Base-by-base conservation (phyloP, 2,888 invertebrate species). In the Geotrupes spiniger region DNA sequence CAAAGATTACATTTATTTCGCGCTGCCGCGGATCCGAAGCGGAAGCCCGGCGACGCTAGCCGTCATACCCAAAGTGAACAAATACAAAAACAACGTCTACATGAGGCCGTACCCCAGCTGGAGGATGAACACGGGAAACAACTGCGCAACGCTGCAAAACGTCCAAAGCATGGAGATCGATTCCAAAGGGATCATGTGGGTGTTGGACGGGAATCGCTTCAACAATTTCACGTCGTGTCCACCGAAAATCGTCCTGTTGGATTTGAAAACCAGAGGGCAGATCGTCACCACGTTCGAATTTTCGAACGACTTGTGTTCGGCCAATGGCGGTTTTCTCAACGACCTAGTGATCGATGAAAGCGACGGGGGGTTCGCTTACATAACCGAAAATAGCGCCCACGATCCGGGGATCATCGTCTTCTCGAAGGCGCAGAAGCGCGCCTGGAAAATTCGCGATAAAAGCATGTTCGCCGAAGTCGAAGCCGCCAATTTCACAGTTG, bases 131-230 rank as follows among this genome's bases (percentile, higher is more conserved):
- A 72, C 37, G 4, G 46, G 55, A 26, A 45, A 28, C 77, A 83
- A 29, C 51, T 88, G 88, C 68, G 68, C 71, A 4, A 80, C 83
- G 2, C 74, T 89, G 41, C 88, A 88, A 65, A 84, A 82, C 61
- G 85, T 88, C 11, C 85, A 86, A 66, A 83, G 83, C 53, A 77
- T 87, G 67, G 88, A 88, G 65, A 82, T 88, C 43, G 88, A 88
- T 66, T 78, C 78, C 1, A 77, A 78, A 48, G 85, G 87, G 2
- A 70, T 85, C 2, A 82, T 89, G 82, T 85, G 84, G 79, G 77
- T 81, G 6, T 72, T 85, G 36, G 87, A 86, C 56, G 83, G 83
- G 39, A 85, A 86, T 78, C 77, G 48, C 78, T 84, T 12, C 52
- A 51, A 46, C 28, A 51, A 51, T 36, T 47, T 46, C 31, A 51